Evolutionary conservation across 2,888 invertebrate species (phyloP).

Genomic region (Byasa hedistus): DNA sequence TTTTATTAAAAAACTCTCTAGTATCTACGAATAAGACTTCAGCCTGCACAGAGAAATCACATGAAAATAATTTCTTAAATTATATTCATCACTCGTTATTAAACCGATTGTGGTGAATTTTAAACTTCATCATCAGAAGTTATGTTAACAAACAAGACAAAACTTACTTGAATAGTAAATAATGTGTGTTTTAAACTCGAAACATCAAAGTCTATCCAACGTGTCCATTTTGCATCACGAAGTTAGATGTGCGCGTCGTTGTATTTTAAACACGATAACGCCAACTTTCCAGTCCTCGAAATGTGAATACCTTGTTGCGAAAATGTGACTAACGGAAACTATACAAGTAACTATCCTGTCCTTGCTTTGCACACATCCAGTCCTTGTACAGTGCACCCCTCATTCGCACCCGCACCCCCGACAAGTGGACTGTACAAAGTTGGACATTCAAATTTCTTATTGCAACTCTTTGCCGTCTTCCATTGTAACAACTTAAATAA

Average conservation of each 20-base stretch:
- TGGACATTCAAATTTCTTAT: constrained; percentile 57
- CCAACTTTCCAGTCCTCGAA: constrained; percentile 78
- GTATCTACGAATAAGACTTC: no score
- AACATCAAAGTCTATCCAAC: constrained; percentile 38
- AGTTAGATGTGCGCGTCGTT: constrained; percentile 77
- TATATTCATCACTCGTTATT: no score
- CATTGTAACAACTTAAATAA: constrained; percentile 20
- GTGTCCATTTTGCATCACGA: constrained; percentile 76
- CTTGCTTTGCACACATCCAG: constrained; percentile 57
- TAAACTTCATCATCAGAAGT: no score
- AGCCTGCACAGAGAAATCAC: no score
- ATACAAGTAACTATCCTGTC: constrained; percentile 74
- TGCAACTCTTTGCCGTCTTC: constrained; percentile 24
- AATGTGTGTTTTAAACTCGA: constrained; percentile 4
- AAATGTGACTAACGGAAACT: constrained; percentile 80
- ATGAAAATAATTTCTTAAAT: no score
- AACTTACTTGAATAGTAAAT: no score
- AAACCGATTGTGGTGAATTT: no score
- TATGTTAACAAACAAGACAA: no score
- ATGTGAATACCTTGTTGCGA: constrained; percentile 80
- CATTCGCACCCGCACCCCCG: constrained; percentile 29
- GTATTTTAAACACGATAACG: constrained; percentile 79
- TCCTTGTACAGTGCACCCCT: constrained; percentile 29
- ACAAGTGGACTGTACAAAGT: constrained; percentile 40
- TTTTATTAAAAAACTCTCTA: no score